Percentiles rank a stretch among this genome's conserved stretches.
Conservation (phyloP, 2,113 vertebrate species). For the Muntiacus muntjak region DNA sequence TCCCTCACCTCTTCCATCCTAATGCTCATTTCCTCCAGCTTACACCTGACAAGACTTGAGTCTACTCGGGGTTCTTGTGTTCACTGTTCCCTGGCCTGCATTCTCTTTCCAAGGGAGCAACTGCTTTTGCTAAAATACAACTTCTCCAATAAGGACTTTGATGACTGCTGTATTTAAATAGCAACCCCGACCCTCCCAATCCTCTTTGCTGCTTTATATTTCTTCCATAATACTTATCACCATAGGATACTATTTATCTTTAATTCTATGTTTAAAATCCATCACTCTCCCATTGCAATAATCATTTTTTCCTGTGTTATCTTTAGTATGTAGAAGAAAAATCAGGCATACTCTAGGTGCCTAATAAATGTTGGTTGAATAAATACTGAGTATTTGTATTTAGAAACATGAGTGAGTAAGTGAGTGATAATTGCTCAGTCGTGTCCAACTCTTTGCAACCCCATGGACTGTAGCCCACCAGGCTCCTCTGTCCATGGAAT, state of each 20-base stretch:
- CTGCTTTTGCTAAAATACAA: neutral
- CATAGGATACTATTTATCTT: neutral
- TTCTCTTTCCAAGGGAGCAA: neutral
- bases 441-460: neutral
- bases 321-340: neutral
- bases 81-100: neutral
- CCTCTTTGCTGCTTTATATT: neutral
- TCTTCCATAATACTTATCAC: neutral
- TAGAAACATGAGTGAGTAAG: neutral
- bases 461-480: neutral
- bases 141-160: neutral
- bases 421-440: neutral
- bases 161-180: neutral
- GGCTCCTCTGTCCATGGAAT: neutral
- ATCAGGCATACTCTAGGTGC: neutral
- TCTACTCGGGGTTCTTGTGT: neutral
- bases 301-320: neutral
- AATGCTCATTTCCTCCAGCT: neutral
- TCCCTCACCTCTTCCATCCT: too few relatives aligned
- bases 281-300: neutral
- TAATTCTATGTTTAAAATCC: neutral
- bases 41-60: neutral
- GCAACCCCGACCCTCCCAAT: neutral
- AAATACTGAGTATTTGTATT: neutral
- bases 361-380: neutral